Evolutionary conservation across 2,113 vertebrate genomes (phyloP).

Genomic region (Procavia capensis): DNA sequence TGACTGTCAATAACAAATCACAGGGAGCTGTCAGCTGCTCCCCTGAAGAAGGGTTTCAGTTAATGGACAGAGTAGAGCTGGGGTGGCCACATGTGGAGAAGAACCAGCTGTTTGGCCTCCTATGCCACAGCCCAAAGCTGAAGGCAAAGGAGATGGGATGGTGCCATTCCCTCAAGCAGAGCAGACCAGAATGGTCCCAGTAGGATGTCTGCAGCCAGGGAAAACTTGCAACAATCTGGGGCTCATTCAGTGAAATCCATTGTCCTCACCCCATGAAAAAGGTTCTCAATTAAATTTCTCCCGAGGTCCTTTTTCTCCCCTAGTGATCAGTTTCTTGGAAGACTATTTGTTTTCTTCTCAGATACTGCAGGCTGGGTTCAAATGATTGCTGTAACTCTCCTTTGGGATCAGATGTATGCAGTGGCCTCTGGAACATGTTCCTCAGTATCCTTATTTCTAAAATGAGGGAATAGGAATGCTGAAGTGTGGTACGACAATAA

Average conservation of each 20-base stretch:
- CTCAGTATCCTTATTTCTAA: conserved; percentile 59
- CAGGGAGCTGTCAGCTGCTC: conserved; percentile 39
- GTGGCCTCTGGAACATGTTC: neutral
- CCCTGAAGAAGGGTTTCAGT: conserved; percentile 46
- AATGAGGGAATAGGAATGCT: neutral
- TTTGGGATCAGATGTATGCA: neutral
- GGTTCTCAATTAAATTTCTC: conserved; percentile 74
- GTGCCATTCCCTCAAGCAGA: conserved; percentile 42
- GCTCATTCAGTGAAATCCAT: conserved; percentile 65
- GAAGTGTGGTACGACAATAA: neutral
- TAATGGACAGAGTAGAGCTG: neutral
- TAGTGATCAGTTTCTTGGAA: conserved; percentile 53
- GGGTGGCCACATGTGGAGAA: neutral
- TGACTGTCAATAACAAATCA: conserved; percentile 77
- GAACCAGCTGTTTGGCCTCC: conserved; percentile 39
- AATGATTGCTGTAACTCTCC: conserved; percentile 16
- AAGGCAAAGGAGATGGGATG: neutral
- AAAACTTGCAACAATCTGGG: conserved; percentile 53
- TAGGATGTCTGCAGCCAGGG: neutral
- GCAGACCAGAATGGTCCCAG: conserved; percentile 47
- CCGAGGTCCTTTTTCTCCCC: conserved; percentile 66
- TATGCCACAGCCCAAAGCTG: neutral
- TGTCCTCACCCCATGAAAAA: conserved; percentile 66
- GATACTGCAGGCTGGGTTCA: conserved; percentile 29
- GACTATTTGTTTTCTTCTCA: neutral